Base-by-base conservation (phyloP, 2,113 vertebrate species). In the Neogobius melanostomus region DNA sequence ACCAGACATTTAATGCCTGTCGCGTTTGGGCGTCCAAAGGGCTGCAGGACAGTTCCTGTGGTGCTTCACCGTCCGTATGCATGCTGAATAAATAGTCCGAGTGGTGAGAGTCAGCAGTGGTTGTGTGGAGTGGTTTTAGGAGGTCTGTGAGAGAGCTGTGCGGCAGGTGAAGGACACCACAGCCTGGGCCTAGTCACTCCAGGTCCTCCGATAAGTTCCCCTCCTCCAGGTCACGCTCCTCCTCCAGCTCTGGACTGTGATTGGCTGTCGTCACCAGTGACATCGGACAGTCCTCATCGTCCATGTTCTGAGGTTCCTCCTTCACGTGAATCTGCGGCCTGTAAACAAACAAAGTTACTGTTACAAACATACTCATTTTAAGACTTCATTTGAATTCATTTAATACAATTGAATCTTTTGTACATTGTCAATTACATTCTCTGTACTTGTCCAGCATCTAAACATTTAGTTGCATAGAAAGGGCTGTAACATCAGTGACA, bases 31-130 rank as follows among this genome's bases (percentile, higher is more conserved):
- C 91, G 94, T 94, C 95, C 93, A 95, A 96, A 96, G 95, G 95
- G 92, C 95, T 97, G 91, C 92, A 90, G 91, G 93, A 93, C 94
- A 96, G 95, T 96, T 98, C 97, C 96, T 97, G 94, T 92, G 95
- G 95, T 92, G 84, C 91, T 80, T 85, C 81, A 88, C 95, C 94
- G 92, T 95, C 95, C 92, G 92, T 93, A 95, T 94, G 93, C 96
- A 98, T 98, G 96, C 95, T 95, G 95, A 98, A 98, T 98, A 99
- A 99, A 98, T 97, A 98, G 95, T 98, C 97, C 95, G 94, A 95
- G 95, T 96, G 96, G 96, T 87, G 90, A 76, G 79, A 80, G 94
- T 93, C 84, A 93, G 92, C 94, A 94, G 95, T 94, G 94, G 94
- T 93, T 93, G 93, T 93, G 93, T 46, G 93, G 93, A 95, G 96